Evolutionary conservation across 2,113 vertebrate species (phyloP).

Genomic region (Syrrhaptes paradoxus): DNA sequence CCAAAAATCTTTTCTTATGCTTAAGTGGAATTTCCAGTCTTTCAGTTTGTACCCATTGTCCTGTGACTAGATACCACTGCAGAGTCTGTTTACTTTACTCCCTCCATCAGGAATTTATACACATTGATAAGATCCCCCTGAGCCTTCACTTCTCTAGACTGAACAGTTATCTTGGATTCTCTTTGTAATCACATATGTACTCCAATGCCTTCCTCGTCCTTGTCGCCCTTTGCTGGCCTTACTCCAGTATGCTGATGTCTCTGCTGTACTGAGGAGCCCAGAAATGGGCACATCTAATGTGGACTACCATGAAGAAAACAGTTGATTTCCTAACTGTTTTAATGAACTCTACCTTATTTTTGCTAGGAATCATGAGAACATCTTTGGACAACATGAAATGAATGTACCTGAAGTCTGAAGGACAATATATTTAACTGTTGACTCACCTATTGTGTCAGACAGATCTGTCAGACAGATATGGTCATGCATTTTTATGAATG

Average conservation of each 20-base stretch:
- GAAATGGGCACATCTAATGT: not conserved
- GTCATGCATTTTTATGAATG: not conserved
- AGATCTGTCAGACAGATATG: not conserved
- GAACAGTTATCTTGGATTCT: not conserved
- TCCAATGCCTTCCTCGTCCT: not conserved
- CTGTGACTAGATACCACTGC: not conserved
- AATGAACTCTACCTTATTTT: not conserved
- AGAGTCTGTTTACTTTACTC: not conserved
- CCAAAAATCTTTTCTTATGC: not conserved
- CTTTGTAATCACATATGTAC: fast-evolving
- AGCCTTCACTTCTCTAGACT: not conserved
- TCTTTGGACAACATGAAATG: not conserved
- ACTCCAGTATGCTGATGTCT: not conserved
- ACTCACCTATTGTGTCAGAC: not conserved
- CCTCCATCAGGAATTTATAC: not conserved
- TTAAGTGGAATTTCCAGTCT: not conserved
- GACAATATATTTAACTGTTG: not conserved
- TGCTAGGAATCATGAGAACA: not conserved
- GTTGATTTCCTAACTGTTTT: not conserved
- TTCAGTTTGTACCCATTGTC: not conserved
- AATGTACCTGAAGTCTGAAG: not conserved
- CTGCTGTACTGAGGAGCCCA: not conserved
- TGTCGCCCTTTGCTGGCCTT: not conserved
- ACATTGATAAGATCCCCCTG: not conserved
- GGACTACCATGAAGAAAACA: not conserved